Evolutionary conservation across 2,113 vertebrate species (phyloP).

Genomic region (Australoheros scitulus): DNA sequence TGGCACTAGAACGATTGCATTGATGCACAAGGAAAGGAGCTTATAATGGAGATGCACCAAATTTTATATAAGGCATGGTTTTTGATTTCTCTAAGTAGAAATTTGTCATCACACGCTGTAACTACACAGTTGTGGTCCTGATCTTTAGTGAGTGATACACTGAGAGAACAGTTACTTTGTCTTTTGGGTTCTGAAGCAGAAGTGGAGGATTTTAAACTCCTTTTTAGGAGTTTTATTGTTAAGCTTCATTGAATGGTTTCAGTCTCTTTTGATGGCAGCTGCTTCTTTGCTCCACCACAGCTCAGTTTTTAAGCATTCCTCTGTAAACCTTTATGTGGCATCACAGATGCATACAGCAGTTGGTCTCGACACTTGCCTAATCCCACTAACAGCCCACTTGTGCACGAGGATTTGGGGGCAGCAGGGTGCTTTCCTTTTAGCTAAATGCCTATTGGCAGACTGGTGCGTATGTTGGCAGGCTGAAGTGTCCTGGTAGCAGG

Average conservation of each 20-base stretch:
- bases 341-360: not conserved
- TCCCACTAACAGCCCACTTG: conserved; percentile 2
- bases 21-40: too few species aligned
- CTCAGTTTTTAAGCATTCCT: not conserved
- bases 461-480: not conserved
- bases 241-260: not conserved
- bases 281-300: not conserved
- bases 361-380: not conserved
- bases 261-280: not conserved
- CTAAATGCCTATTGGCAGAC: conserved; percentile 16
- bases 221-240: too few species aligned
- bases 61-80: too few species aligned
- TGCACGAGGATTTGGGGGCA: not conserved
- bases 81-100: too few species aligned
- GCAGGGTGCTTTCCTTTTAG: not conserved
- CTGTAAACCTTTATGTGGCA: not conserved
- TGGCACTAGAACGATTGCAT: too few species aligned
- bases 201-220: too few species aligned
- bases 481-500: not conserved
- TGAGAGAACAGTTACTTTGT: too few species aligned
- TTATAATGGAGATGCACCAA: too few species aligned
- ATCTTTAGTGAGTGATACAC: too few species aligned
- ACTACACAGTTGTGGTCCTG: too few species aligned
- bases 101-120: too few species aligned
- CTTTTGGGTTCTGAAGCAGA: too few species aligned